Conservation (phyloP, 2,888 invertebrate species). For the Theretra japonica region DNA sequence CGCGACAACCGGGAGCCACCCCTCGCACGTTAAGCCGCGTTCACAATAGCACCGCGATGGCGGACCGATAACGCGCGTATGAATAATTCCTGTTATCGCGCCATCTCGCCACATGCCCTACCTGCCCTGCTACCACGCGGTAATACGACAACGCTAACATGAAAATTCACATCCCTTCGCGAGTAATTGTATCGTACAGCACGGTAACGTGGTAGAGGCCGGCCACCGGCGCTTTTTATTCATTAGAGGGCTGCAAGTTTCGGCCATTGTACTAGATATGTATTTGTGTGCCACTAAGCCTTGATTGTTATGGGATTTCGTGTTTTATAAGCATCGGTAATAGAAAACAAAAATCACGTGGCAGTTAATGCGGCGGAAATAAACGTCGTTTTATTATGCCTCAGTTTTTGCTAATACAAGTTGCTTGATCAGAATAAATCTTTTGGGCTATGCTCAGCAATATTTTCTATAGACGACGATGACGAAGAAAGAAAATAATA, state of each 20-base stretch:
- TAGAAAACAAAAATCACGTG: slow-evolving; percentile 66
- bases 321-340: slow-evolving; percentile 67
- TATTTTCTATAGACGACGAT: no score
- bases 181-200: slow-evolving; percentile 45
- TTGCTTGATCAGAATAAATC: background rate
- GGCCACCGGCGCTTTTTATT: slow-evolving; percentile 76
- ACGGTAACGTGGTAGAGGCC: slow-evolving; percentile 62
- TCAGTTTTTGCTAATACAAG: background rate
- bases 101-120: slow-evolving; percentile 84
- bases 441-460: background rate
- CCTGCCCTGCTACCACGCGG: slow-evolving; percentile 77
- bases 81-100: slow-evolving; percentile 84
- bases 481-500: no score
- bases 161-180: slow-evolving; percentile 53
- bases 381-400: slow-evolving; percentile 46
- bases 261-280: slow-evolving; percentile 78
- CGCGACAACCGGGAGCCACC: slow-evolving; percentile 79
- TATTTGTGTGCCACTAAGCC: slow-evolving; percentile 74
- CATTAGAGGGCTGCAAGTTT: slow-evolving; percentile 79
- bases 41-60: slow-evolving; percentile 82
- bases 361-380: slow-evolving; percentile 62
- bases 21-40: slow-evolving; percentile 76
- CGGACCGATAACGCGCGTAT: slow-evolving; percentile 82
- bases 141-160: slow-evolving; percentile 56
- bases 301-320: slow-evolving; percentile 75